These are phyloP conservation scores for Drosophila insularis DNA, from an alignment of 1,140 invertebrate genomes.

Conservation along the genomic window DNA sequence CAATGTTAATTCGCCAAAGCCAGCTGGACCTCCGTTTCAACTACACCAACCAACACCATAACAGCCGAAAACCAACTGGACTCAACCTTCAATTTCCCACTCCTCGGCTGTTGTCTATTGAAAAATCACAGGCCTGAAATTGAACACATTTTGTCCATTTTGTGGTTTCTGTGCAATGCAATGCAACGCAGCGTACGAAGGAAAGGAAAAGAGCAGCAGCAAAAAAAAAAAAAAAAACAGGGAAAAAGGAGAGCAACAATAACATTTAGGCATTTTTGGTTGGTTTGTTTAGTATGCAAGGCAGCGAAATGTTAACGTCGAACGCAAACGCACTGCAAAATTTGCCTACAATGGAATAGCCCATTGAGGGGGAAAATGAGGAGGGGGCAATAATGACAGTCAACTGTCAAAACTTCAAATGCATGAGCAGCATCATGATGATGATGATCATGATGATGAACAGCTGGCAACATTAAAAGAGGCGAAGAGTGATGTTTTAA, in stretches of 20 bases:
- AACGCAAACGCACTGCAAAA: slow-evolving; percentile 75
- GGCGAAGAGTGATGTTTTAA: background rate
- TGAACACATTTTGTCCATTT: slow-evolving; percentile 80
- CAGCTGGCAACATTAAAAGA: slow-evolving; percentile 8
- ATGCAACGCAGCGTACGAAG: slow-evolving; percentile 14
- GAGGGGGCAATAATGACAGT: slow-evolving; percentile 62
- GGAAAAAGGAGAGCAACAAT: slow-evolving; percentile 16
- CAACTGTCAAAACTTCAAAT: slow-evolving; percentile 77
- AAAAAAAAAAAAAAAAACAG: background rate
- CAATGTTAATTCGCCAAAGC: slow-evolving; percentile 78
- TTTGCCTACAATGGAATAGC: slow-evolving; percentile 33
- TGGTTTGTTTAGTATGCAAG: slow-evolving; percentile 74
- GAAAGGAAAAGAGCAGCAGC: slow-evolving; percentile 11
- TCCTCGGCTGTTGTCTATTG: slow-evolving; percentile 56
- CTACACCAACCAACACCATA: slow-evolving; percentile 1
- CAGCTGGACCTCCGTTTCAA: slow-evolving; percentile 35
- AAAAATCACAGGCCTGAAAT: slow-evolving; percentile 79
- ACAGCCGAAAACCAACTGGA: background rate
- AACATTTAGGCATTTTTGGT: slow-evolving; percentile 51
- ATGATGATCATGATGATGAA: slow-evolving; percentile 58
- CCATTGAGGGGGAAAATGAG: background rate
- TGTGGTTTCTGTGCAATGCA: slow-evolving; percentile 59
- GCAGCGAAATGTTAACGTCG: slow-evolving; percentile 76
- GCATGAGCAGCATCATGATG: slow-evolving; percentile 72
- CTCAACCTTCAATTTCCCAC: slow-evolving; percentile 1